A percentile compares a stretch with the other conserved stretches of the same genome.
These are phyloP conservation scores for Henricia sp. DNA, from an alignment of 53 echinoderm and acorn worm species.

Conservation along the genomic window DNA sequence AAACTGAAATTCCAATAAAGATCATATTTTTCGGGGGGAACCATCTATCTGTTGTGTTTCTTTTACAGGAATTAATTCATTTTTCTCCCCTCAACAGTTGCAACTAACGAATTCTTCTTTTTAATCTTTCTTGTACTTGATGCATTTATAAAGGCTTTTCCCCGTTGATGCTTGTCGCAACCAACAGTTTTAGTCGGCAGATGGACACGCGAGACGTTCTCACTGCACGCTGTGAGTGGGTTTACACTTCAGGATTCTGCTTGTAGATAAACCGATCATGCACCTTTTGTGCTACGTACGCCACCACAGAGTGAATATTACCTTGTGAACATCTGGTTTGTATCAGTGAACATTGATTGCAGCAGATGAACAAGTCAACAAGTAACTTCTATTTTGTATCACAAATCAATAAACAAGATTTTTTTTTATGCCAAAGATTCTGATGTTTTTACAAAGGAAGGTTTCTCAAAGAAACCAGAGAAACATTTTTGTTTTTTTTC, in stretches of 20 bases:
- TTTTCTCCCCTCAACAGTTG: conserved; percentile 43
- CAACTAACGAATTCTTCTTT: conserved; percentile 59
- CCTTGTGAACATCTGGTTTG: conserved; percentile 35
- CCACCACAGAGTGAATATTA: conserved; percentile 21
- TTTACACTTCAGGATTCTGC: conserved; percentile 24
- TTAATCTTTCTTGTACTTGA: conserved; percentile 57
- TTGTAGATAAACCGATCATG: conserved; percentile 50
- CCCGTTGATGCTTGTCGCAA: conserved; percentile 65
- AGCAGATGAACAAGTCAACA: conserved; percentile 21
- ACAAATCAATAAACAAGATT: too few species aligned
- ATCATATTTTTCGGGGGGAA: neutral
- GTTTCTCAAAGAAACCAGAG: neutral
- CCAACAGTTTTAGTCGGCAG: conserved; percentile 60
- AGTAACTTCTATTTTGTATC: conserved; percentile 20
- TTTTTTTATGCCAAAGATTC: too few species aligned
- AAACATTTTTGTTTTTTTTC: neutral
- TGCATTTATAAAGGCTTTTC: conserved; percentile 57
- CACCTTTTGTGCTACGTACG: conserved; percentile 11
- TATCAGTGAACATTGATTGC: conserved; percentile 58
- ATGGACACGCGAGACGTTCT: conserved; percentile 10
- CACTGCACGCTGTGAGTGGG: conserved; percentile 55
- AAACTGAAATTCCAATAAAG: neutral
- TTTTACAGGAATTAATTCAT: conserved; percentile 29
- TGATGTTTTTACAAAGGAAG: neutral
- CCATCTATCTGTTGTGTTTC: neutral